Base-by-base conservation (phyloP, 2,113 vertebrate species). In the Ammodytes dubius region DNA sequence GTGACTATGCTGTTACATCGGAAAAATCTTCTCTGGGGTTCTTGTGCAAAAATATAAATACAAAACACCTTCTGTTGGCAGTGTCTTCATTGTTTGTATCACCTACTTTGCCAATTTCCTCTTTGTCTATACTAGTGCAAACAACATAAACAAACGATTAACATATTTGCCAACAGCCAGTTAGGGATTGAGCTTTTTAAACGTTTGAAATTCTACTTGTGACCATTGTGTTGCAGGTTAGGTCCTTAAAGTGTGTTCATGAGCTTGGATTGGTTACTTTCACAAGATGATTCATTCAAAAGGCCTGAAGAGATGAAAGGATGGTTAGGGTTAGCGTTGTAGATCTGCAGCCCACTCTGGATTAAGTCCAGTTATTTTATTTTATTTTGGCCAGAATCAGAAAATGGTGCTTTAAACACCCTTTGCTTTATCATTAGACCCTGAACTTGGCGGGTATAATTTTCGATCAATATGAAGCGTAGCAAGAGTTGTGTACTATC, bases 11-110 rank as follows among this genome's bases (percentile, higher is more conserved):
- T 74, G 75, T 77, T 72, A 10, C 15, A 17, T n/a, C 0, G 7
- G 45, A 70, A 71, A 40, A 83, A 72, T 60, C 42, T 27, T 78
- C 14, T 59, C 39, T 17, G n/a, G 45, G 37, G 47, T 74, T 73
- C 45, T n/a, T 57, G 42, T 27, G 27, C 14, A 77, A 53, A 75
- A 12, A 19, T 14, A 35, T 47, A 53, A 78, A 60, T 11, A 15
- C 61, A 58, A 27, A 27, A 43, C 58, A 50, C 66, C 35, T 40
- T n/a, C 56, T 11, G 39, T 50, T 81, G 50, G 68, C 13, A 13
- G 50, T 15, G 10, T 49, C 42, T 58, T n/a, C 11, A 19, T 4
- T 27, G 52, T 47, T 47, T 39, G 45, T 1, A 1, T 19, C 17
- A 46, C 12, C 35, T 12, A 14, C 43, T 40, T 17, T 45, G 4